Percentiles rank a stretch among this genome's conserved stretches.
phyloP scores from a whole-genome alignment of 2,797 vertebrate genomes.

The Bucorvus abyssinicus region DNA sequence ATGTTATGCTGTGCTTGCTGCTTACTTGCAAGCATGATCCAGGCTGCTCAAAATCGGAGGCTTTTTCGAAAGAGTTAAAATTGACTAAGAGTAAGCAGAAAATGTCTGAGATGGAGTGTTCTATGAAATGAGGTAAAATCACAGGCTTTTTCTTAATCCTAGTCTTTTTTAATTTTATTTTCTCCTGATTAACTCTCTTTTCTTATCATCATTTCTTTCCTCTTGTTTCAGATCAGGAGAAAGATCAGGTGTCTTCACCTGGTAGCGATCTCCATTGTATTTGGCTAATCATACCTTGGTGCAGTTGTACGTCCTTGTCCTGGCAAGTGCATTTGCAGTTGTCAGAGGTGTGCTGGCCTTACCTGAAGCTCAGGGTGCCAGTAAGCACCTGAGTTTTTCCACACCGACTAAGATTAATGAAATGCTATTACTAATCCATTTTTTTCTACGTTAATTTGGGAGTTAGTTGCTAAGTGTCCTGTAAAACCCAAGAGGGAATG shows the following conservation, averaged over 20 bases:
- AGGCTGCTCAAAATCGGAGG: neutral
- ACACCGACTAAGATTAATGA: neutral
- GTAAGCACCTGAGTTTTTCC: neutral
- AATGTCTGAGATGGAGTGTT: neutral
- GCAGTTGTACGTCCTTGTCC: neutral
- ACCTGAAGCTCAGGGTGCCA: neutral
- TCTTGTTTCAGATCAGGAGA: neutral
- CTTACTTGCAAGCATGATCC: neutral
- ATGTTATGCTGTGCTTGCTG: neutral
- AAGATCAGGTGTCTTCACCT: neutral
- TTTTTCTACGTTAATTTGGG: neutral
- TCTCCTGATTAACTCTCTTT: neutral
- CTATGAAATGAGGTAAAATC: neutral
- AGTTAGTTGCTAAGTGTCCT: neutral
- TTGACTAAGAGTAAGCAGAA: neutral
- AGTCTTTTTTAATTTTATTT: neutral
- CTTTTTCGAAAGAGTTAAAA: neutral
- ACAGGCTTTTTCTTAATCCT: neutral
- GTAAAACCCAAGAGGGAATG: neutral
- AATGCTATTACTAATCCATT: neutral
- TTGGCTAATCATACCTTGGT: neutral
- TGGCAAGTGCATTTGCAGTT: neutral
- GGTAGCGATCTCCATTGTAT: neutral
- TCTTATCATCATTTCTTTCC: neutral
- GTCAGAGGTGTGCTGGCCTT: neutral